Percentiles rank a stretch among this genome's conserved stretches.
These are phyloP conservation scores for Enteromius mattozi DNA, from an alignment of 2,797 vertebrate genomes.

Conservation along the genomic window DNA sequence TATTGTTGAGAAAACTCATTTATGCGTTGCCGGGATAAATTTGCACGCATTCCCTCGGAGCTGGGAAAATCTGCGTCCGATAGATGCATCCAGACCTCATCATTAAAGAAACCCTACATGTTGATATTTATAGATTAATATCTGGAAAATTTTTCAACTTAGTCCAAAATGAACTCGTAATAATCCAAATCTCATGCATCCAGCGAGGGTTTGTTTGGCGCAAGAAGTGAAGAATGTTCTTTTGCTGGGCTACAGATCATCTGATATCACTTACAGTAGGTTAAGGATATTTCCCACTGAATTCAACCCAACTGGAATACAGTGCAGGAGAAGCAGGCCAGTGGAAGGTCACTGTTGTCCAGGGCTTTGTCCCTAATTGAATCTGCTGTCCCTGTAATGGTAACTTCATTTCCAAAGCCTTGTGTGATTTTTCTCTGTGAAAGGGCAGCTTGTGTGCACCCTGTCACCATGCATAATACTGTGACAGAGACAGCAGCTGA, in stretches of 20 bases:
- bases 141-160: not conserved
- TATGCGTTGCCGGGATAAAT: not conserved
- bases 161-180: constrained; percentile 17
- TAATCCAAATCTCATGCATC: constrained; percentile 29
- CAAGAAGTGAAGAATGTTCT: not conserved
- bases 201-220: constrained; percentile 12
- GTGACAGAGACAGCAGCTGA: constrained; percentile 56
- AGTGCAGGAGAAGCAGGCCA: constrained; percentile 62
- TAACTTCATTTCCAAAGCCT: constrained; percentile 72
- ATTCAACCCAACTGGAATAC: constrained; percentile 53
- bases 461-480: constrained; percentile 56
- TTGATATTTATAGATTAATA: constrained; percentile 29
- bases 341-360: constrained; percentile 64
- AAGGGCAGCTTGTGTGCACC: constrained; percentile 52
- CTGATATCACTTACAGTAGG: constrained; percentile 52
- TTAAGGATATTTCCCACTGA: constrained; percentile 49
- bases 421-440: constrained; percentile 63
- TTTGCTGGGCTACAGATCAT: constrained; percentile 40
- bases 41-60: constrained; percentile 20
- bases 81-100: not conserved
- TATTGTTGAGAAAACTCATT: constrained; percentile 18
- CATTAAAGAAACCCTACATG: constrained; percentile 9
- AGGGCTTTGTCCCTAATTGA: constrained; percentile 71
- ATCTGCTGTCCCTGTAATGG: constrained; percentile 71
- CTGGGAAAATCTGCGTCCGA: not conserved